phyloP scores from a whole-genome alignment of 2,888 invertebrate species.

The Gasteruption jaculator region DNA sequence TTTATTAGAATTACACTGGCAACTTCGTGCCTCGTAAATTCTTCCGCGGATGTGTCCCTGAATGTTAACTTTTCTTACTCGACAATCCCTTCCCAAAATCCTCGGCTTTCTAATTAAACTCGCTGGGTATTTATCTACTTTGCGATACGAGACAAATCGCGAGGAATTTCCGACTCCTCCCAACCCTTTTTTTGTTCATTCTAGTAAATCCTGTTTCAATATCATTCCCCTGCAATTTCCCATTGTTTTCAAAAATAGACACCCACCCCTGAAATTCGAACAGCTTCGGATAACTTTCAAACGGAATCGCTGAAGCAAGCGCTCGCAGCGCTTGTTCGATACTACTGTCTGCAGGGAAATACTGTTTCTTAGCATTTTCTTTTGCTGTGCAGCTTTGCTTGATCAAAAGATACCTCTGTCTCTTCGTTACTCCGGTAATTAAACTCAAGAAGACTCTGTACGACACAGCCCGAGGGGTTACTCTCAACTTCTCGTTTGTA shows the following conservation, averaged over 20 bases:
- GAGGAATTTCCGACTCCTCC: too few species aligned
- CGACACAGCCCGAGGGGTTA: conserved; percentile 39
- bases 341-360: not conserved
- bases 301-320: too few species aligned
- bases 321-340: not conserved
- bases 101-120: conserved; percentile 42
- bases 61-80: conserved; percentile 34
- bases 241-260: too few species aligned
- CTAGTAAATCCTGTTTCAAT: too few species aligned
- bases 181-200: too few species aligned
- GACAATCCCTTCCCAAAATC: conserved; percentile 19
- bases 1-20: conserved; percentile 44
- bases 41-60: conserved; percentile 43
- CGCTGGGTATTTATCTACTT: conserved; percentile 24
- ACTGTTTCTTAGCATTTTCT: not conserved
- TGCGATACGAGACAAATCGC: too few species aligned
- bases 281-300: too few species aligned
- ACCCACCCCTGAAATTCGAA: too few species aligned
- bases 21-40: conserved; percentile 43
- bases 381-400: conserved; percentile 6
- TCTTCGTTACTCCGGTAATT: conserved; percentile 36
- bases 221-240: too few species aligned
- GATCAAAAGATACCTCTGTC: conserved; percentile 12
- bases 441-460: conserved; percentile 42
- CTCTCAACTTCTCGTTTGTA: conserved; percentile 47